Evolutionary conservation across 1,140 invertebrate genomes (phyloP).

Genomic region (Drosophila setifemur): DNA sequence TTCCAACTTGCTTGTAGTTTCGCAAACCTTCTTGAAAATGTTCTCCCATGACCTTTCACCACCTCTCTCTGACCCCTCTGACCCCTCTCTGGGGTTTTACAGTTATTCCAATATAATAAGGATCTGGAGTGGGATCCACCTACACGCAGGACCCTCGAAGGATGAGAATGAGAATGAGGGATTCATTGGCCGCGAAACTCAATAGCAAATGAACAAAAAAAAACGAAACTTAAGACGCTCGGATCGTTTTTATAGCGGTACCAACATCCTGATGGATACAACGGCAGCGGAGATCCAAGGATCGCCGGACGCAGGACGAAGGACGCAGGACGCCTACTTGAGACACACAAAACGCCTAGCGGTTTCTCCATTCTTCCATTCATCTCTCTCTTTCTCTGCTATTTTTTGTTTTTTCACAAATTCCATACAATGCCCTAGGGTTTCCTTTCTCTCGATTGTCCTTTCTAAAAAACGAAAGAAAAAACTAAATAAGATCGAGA

Average conservation of each 20-base stretch:
- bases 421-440: constrained; percentile 61
- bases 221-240: constrained; percentile 72
- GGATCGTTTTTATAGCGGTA: constrained; percentile 75
- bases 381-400: constrained; percentile 4
- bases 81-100: constrained; percentile 14
- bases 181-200: constrained; percentile 45
- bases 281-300: constrained; percentile 47
- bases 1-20: too few relatives aligned
- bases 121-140: constrained; percentile 39
- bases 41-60: constrained; percentile 24
- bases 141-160: constrained; percentile 1
- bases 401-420: constrained; percentile 48
- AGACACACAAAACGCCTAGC: constrained; percentile 67
- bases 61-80: constrained; percentile 18
- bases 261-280: constrained; percentile 75
- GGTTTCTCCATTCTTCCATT: constrained; percentile 50
- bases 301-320: constrained; percentile 66
- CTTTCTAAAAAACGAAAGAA: neutral
- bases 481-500: too few relatives aligned
- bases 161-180: neutral
- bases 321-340: constrained; percentile 55
- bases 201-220: constrained; percentile 8
- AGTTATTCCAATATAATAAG: constrained; percentile 21
- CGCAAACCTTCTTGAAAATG: too few relatives aligned
- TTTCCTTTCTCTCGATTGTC: constrained; percentile 17